Percentiles rank a stretch among this genome's conserved stretches.
These are phyloP conservation scores for Paracentrotus lividus DNA, from an alignment of 53 echinoderm and acorn worm genomes.

Conservation along the genomic window DNA sequence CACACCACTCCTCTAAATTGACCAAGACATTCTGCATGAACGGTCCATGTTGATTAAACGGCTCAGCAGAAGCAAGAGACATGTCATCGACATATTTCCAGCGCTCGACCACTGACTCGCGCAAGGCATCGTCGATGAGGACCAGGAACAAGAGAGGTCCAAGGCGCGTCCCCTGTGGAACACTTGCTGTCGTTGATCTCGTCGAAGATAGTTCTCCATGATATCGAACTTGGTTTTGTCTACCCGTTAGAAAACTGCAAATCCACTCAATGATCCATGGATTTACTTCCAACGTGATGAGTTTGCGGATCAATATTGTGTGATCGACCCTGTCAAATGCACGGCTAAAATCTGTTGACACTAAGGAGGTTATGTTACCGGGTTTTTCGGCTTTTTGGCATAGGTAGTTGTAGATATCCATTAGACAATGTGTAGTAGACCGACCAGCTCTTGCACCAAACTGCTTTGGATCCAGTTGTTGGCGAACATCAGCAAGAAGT, in stretches of 20 bases:
- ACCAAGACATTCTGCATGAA: neutral
- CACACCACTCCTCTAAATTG: neutral
- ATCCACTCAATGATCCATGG: neutral
- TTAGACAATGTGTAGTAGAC: neutral
- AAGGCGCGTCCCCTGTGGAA: neutral
- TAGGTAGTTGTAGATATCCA: neutral
- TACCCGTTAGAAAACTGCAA: neutral
- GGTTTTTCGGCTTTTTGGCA: neutral
- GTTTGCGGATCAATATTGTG: neutral
- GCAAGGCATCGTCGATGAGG: neutral
- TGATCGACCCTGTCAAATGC: neutral
- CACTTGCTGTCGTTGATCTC: neutral
- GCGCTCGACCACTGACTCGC: neutral
- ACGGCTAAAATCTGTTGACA: neutral
- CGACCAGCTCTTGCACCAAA: neutral
- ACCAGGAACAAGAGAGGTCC: neutral
- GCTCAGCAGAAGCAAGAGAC: neutral
- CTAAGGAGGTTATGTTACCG: neutral
- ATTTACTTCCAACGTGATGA: neutral
- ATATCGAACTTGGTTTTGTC: neutral
- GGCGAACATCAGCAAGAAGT: neutral
- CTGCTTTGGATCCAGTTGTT: neutral
- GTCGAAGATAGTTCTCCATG: neutral
- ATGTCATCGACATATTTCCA: constrained; percentile 29
- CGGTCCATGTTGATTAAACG: neutral